Percentiles rank a stretch among this genome's conserved stretches.
These are phyloP conservation scores for Brachionus plicatilis DNA, from an alignment of 1,140 invertebrate species.

Conservation along the genomic window DNA sequence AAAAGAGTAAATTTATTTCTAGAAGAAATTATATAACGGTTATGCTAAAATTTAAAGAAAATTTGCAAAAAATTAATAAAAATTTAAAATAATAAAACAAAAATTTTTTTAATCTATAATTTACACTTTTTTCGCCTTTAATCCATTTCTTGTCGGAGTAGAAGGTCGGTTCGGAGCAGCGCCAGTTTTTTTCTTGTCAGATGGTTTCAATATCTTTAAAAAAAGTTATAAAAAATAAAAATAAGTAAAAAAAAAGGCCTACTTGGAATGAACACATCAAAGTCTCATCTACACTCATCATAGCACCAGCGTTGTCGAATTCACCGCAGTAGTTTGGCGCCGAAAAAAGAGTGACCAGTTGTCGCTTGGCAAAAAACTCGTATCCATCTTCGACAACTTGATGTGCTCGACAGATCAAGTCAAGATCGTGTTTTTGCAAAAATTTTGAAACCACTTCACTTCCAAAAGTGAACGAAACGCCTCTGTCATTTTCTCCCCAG, in stretches of 20 bases:
- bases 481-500: constrained; percentile 62
- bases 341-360: constrained; percentile 89
- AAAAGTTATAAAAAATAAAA: background rate
- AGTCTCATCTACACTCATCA: constrained; percentile 99
- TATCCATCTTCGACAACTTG: constrained; percentile 86
- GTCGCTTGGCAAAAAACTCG: constrained; percentile 95
- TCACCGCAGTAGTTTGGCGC: constrained; percentile 98
- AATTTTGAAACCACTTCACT: constrained; percentile 62
- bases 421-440: constrained; percentile 60
- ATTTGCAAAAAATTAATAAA: background rate
- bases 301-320: constrained; percentile 98
- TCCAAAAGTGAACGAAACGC: constrained; percentile 61
- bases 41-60: background rate
- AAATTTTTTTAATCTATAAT: background rate
- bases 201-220: constrained; percentile 33
- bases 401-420: constrained; percentile 61
- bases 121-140: constrained; percentile 9
- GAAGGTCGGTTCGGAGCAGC: background rate
- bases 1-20: background rate
- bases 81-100: background rate
- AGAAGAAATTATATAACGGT: background rate
- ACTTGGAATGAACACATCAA: constrained; percentile 91
- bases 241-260: background rate
- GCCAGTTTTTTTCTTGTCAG: constrained; percentile 26
- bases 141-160: constrained; percentile 26